Evolutionary conservation across 2,888 invertebrate genomes (phyloP).

Genomic region (Tuta absoluta): DNA sequence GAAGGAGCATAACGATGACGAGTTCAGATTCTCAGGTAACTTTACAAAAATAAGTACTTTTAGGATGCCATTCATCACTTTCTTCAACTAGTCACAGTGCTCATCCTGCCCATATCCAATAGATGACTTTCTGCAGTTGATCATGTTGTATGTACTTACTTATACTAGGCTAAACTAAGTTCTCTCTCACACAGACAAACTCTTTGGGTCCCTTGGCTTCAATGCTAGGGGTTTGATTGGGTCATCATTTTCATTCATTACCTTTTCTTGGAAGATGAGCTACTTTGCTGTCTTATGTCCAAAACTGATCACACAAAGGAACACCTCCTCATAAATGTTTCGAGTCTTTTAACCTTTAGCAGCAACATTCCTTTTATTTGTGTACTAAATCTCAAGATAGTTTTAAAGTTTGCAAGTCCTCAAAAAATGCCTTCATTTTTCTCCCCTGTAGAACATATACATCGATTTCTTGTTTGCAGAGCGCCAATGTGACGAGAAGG

Average conservation of each 20-base stretch:
- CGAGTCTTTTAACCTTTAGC: not conserved
- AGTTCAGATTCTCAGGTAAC: constrained; percentile 55
- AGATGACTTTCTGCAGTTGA: no score
- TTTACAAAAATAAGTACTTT: no score
- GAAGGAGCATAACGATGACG: constrained; percentile 41
- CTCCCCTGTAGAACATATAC: not conserved
- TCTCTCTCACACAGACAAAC: no score
- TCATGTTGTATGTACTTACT: no score
- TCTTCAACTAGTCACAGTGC: not conserved
- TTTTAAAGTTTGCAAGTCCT: no score
- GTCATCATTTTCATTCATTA: no score
- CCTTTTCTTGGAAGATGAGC: no score
- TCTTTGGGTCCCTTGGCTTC: no score
- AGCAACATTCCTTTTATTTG: not conserved
- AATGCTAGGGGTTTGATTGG: no score
- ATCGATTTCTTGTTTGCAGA: constrained; percentile 37
- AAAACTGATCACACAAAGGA: not conserved
- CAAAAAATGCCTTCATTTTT: not conserved
- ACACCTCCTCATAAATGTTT: not conserved
- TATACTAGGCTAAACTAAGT: no score
- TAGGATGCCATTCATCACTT: not conserved
- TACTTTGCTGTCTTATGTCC: not conserved
- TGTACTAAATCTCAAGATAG: no score
- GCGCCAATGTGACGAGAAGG: constrained; percentile 50
- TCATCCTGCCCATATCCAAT: no score